Evolutionary conservation across 2,888 invertebrate genomes (phyloP), one percentile per base, ranked within the genome.

Genomic region (Cetonia aurata): DNA sequence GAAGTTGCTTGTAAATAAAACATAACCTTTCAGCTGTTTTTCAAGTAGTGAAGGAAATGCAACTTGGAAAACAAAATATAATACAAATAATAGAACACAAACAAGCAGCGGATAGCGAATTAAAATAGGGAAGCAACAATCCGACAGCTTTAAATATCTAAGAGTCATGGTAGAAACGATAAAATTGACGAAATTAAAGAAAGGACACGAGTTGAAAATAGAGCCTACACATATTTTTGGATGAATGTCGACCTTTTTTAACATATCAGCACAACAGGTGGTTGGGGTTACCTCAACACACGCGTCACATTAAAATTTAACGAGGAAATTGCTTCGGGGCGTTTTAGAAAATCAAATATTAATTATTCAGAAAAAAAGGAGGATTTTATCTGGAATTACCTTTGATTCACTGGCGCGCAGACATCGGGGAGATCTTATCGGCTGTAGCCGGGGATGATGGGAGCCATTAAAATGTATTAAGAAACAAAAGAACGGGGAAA

Each of bases 401-500:
- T 37, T 37, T 37, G 37, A 56, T 56, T 56, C 37, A 33, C 33
- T 56, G 55, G 53, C n/a, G 53, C n/a, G 53, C 31, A 25, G 31
- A 56, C 19, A 37, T 37, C 13, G 15, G 13, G 48, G 37, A 62
- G 33, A 62, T 62, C 62, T 62, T 62, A 62, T 59, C 41, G 59
- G 57, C 48, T 25, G 33, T 46, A 33, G 17, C 48, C 10, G 15
- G 42, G 13, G 42, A 9, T 37, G 37, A 10, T 37, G 62, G 41
- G 65, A 31, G 50, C 69, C 71, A 73, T 72, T 74, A 71, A 72
- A 74, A 71, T 65, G 33, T 65, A 67, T 74, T 71, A 71, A 78
- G 78, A 79, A 79, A 81, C 79, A 80, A 81, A 82, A 80, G 80
- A 77, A 78, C 13, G 57, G 10, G 15, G 74, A 25, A 25, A 25